Conservation (phyloP, 2,113 vertebrate genomes). For the Nipponia nippon region DNA sequence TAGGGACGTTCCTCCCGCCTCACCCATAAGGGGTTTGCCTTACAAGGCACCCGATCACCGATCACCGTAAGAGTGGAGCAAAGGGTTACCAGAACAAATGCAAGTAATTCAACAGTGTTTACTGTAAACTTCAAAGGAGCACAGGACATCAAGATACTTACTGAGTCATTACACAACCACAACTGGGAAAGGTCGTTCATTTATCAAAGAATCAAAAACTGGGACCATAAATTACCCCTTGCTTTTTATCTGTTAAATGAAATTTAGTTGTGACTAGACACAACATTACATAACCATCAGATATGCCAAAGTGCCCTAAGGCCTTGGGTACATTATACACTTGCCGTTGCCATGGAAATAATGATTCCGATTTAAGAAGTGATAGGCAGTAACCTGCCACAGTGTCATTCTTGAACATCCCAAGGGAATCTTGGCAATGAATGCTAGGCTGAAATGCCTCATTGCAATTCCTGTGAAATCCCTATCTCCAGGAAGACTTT, state of each 20-base stretch:
- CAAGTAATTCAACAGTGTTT: background rate
- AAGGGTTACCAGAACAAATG: background rate
- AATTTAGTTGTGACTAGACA: constrained; percentile 10
- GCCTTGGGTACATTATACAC: background rate
- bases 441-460: background rate
- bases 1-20: background rate
- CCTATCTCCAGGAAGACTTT: background rate
- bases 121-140: background rate
- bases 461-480: background rate
- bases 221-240: background rate
- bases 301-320: background rate
- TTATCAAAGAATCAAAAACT: background rate
- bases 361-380: background rate
- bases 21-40: background rate
- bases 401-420: background rate
- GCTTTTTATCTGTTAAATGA: constrained; percentile 11
- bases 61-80: rapidly evolving
- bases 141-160: background rate
- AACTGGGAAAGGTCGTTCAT: background rate
- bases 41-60: background rate
- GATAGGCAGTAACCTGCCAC: constrained; percentile 31
- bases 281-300: background rate
- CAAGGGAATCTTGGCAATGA: background rate
- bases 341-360: constrained; percentile 44
- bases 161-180: background rate